phyloP scores from a whole-genome alignment of 2,888 invertebrate genomes.

The Therioaphis trifolii region DNA sequence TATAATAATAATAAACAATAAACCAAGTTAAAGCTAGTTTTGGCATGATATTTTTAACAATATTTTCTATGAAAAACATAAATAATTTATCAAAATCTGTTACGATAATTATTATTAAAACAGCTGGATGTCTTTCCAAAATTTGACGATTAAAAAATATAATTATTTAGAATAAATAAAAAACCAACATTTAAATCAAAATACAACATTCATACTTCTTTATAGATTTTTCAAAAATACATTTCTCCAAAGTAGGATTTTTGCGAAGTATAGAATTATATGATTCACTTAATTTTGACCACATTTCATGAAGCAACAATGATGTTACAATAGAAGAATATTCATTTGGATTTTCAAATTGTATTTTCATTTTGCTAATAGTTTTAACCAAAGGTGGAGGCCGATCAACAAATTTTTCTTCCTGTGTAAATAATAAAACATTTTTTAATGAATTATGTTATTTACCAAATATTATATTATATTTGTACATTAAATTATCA shows the following conservation, averaged over 20 bases:
- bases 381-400: slow-evolving; percentile 38
- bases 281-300: slow-evolving; percentile 57
- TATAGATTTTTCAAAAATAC: slow-evolving; percentile 42
- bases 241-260: slow-evolving; percentile 39
- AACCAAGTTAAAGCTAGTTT: too few species aligned
- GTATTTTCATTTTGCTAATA: slow-evolving; percentile 43
- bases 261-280: slow-evolving; percentile 35
- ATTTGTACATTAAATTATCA: neutral
- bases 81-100: too few species aligned
- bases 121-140: too few species aligned
- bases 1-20: too few species aligned
- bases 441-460: too few species aligned
- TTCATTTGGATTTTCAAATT: slow-evolving; percentile 47
- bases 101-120: too few species aligned
- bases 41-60: too few species aligned
- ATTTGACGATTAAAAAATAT: too few species aligned
- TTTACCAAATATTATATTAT: too few species aligned
- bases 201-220: slow-evolving; percentile 42
- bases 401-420: slow-evolving; percentile 9
- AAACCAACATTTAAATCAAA: slow-evolving; percentile 10
- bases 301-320: slow-evolving; percentile 46
- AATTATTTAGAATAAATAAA: too few species aligned
- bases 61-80: too few species aligned
- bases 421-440: slow-evolving; percentile 14
- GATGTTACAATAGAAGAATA: slow-evolving; percentile 38